Percentiles rank a stretch among this genome's conserved stretches.
phyloP scores from a whole-genome alignment of 2,797 vertebrate genomes.

The Acanthurus leucopareius region DNA sequence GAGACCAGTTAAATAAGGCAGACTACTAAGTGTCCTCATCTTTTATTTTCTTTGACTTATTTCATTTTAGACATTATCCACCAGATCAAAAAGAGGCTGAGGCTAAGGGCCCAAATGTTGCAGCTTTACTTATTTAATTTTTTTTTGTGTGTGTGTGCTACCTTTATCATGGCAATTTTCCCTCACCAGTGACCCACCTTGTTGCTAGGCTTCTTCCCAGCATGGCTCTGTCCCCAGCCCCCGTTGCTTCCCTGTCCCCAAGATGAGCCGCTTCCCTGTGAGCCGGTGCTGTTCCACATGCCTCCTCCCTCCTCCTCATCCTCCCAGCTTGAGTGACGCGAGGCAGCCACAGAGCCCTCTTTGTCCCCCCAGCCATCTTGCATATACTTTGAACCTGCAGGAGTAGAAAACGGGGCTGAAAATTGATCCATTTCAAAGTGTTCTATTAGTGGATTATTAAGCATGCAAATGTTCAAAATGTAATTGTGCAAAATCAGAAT shows the following conservation, averaged over 20 bases:
- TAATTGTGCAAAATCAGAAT: background rate
- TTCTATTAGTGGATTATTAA: background rate
- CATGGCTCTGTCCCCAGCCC: slow-evolving; percentile 92
- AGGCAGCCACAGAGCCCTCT: slow-evolving; percentile 92
- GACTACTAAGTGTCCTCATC: background rate
- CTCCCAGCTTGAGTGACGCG: slow-evolving; percentile 98
- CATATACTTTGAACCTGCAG: slow-evolving; percentile 98
- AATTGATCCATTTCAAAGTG: background rate
- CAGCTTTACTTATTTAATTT: background rate
- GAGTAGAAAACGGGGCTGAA: slow-evolving; percentile 12
- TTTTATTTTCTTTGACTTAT: background rate
- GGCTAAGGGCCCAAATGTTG: no score
- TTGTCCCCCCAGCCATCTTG: slow-evolving; percentile 98
- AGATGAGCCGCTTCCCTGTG: slow-evolving; percentile 96
- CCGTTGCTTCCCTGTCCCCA: slow-evolving; percentile 91
- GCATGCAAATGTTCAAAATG: background rate
- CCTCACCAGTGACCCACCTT: slow-evolving; percentile 85
- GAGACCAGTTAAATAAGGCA: background rate
- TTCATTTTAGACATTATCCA: background rate
- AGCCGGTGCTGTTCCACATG: slow-evolving; percentile 96
- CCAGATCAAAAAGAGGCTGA: background rate
- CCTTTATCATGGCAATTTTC: background rate
- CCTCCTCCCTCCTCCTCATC: slow-evolving; percentile 94
- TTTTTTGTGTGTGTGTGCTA: background rate
- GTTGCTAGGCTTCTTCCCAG: slow-evolving; percentile 92